Evolutionary conservation across 2,888 invertebrate species (phyloP).

Genomic region (Plebejus melissa): DNA sequence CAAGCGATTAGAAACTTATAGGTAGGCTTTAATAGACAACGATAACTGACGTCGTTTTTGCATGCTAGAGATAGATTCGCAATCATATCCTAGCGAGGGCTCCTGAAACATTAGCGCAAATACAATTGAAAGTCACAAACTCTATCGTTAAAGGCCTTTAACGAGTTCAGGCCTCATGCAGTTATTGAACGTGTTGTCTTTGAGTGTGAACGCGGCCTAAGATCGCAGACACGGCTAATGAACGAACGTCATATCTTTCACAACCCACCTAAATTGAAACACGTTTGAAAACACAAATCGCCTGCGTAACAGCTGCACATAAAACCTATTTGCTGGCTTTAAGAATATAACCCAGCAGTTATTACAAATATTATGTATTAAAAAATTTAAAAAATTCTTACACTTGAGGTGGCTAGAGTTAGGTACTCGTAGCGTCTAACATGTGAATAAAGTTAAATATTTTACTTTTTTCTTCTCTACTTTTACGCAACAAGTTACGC

Average conservation of each 20-base stretch:
- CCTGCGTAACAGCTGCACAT: slow-evolving; percentile 17
- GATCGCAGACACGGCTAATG: slow-evolving; percentile 35
- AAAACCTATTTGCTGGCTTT: neutral
- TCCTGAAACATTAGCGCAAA: no score
- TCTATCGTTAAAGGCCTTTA: no score
- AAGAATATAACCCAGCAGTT: no score
- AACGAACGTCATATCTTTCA: slow-evolving; percentile 39
- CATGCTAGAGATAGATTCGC: no score
- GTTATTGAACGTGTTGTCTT: neutral
- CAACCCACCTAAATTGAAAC: slow-evolving; percentile 38
- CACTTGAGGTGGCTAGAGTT: no score
- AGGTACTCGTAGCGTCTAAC: no score
- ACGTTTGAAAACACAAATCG: slow-evolving; percentile 34
- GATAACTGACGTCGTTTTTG: no score
- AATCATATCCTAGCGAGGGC: no score
- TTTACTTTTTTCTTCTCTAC: neutral
- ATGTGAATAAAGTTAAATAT: neutral
- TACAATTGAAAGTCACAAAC: no score
- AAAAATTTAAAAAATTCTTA: no score
- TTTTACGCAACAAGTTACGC: neutral
- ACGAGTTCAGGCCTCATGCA: neutral
- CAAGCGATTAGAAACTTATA: neutral
- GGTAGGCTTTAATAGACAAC: no score
- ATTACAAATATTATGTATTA: no score
- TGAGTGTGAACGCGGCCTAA: slow-evolving; percentile 36